phyloP scores from a whole-genome alignment of 1,140 invertebrate species.

The Linepithema humile region DNA sequence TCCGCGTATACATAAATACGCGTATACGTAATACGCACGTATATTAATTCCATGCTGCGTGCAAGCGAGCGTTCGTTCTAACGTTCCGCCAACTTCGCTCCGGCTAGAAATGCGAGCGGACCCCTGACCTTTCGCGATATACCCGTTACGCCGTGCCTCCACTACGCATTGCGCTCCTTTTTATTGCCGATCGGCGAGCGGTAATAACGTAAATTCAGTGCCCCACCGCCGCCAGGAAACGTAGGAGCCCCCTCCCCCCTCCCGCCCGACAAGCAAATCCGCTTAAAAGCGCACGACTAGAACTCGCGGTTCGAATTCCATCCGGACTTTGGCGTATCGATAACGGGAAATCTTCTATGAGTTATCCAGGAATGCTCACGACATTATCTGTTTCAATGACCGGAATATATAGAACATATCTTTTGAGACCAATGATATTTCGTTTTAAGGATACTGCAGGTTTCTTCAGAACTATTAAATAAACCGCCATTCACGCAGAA shows the following conservation, averaged over 20 bases:
- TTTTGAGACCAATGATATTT: background rate
- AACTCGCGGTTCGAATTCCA: slow-evolving; percentile 62
- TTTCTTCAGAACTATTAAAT: background rate
- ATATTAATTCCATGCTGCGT: slow-evolving; percentile 50
- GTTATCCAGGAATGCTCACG: slow-evolving; percentile 43
- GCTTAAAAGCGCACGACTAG: slow-evolving; percentile 57
- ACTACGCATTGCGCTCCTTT: slow-evolving; percentile 72
- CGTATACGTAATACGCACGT: slow-evolving; percentile 12
- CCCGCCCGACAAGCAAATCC: slow-evolving; percentile 52
- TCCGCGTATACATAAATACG: background rate
- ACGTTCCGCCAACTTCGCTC: slow-evolving; percentile 45
- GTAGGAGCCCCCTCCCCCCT: background rate
- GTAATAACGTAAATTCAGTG: slow-evolving; percentile 71
- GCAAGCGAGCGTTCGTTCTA: slow-evolving; percentile 15
- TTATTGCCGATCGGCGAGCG: slow-evolving; percentile 71
- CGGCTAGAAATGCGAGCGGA: slow-evolving; percentile 66
- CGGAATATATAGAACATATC: background rate
- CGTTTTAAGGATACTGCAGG: background rate
- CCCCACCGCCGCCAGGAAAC: slow-evolving; percentile 44
- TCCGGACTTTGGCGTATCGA: slow-evolving; percentile 50
- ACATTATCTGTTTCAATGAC: slow-evolving; percentile 37
- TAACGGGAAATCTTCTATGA: slow-evolving; percentile 64
- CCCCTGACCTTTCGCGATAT: slow-evolving; percentile 70
- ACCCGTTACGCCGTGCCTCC: slow-evolving; percentile 67
- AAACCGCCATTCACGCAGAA: background rate